Conservation (phyloP, 2,888 invertebrate genomes). For the Lampropteryx suffumata region DNA sequence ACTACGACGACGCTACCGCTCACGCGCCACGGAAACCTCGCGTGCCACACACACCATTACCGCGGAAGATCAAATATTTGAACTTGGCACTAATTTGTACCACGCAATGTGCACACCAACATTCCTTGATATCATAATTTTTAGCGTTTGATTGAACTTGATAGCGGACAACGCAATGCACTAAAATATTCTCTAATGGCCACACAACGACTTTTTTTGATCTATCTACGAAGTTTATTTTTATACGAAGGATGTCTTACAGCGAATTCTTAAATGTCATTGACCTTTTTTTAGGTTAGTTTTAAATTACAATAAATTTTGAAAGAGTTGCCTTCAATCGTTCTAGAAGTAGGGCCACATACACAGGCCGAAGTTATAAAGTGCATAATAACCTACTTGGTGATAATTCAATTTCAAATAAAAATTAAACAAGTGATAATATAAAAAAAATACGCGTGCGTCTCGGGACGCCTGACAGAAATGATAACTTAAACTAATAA, state of each 20-base stretch:
- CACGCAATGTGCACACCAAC: conserved; percentile 17
- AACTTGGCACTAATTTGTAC: conserved; percentile 13
- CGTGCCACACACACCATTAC: conserved; percentile 7
- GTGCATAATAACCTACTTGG: too few species aligned
- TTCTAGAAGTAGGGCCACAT: neutral
- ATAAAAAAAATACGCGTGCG: too few species aligned
- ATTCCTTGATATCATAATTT: neutral
- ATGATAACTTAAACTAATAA: too few species aligned
- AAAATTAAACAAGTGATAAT: too few species aligned
- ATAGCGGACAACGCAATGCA: conserved; percentile 3
- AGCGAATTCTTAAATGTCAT: conserved; percentile 9
- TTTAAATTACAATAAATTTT: conserved; percentile 16
- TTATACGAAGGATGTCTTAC: conserved; percentile 23
- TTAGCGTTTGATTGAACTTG: neutral
- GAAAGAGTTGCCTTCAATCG: conserved; percentile 9
- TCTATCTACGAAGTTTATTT: conserved; percentile 14
- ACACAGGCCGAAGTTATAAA: too few species aligned
- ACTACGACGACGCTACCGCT: neutral
- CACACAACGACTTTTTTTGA: conserved; percentile 9
- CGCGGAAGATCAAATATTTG: conserved; percentile 12
- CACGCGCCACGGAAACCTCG: conserved; percentile 6
- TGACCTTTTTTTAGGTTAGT: conserved; percentile 25
- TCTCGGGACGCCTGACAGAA: too few species aligned
- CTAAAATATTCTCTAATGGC: neutral
- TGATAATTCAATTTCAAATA: too few species aligned